These are phyloP conservation scores for Sinocyclocheilus grahami DNA, from an alignment of 2,113 vertebrate species.

Conservation along the genomic window DNA sequence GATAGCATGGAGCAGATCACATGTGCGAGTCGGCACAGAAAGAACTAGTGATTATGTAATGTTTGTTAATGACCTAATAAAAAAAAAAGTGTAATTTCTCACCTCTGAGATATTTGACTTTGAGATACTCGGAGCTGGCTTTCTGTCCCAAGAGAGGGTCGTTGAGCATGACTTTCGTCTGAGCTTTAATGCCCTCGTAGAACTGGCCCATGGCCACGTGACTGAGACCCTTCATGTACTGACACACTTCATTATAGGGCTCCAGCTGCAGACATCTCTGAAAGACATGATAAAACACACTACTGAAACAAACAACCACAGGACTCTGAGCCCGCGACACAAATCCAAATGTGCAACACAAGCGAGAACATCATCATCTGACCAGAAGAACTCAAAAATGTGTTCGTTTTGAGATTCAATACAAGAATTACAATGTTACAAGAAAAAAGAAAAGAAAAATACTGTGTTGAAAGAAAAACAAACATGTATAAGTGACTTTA, in stretches of 20 bases:
- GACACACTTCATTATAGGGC: conserved; percentile 96
- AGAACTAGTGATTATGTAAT: neutral
- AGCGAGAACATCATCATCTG: neutral
- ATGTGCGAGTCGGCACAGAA: too few species aligned
- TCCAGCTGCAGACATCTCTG: conserved; percentile 94
- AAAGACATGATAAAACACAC: neutral
- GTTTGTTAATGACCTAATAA: neutral
- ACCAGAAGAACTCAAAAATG: neutral
- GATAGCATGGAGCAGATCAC: too few species aligned
- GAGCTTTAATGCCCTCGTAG: conserved; percentile 97
- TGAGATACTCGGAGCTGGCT: conserved; percentile 94
- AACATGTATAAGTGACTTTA: neutral
- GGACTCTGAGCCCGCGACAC: too few species aligned
- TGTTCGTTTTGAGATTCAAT: neutral
- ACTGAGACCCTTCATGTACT: conserved; percentile 97
- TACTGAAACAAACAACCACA: neutral
- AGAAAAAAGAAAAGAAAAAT: neutral
- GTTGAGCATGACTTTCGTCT: conserved; percentile 97
- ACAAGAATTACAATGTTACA: neutral
- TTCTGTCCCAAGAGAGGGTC: conserved; percentile 95
- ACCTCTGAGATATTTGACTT: conserved; percentile 99
- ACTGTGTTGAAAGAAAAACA: neutral
- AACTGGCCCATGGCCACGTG: conserved; percentile 98
- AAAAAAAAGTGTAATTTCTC: conserved; percentile 33
- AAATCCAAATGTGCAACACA: neutral